Conservation (phyloP, 2,888 invertebrate genomes). For the Augochlorella aurata region DNA sequence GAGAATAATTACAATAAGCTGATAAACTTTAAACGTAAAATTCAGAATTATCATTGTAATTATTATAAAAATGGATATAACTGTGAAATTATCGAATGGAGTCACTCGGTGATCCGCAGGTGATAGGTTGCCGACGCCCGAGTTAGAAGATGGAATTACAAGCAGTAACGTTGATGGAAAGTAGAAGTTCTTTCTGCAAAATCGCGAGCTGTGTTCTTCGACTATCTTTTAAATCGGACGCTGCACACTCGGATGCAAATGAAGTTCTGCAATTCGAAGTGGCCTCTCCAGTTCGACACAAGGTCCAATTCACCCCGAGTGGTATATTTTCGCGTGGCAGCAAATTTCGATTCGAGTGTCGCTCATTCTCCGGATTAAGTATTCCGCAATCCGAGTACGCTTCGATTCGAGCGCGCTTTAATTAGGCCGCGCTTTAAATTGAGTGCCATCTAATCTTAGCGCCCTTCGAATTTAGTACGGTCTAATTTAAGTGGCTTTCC, state of each 20-base stretch:
- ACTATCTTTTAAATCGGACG: neutral
- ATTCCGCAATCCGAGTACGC: neutral
- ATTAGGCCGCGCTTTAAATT: neutral
- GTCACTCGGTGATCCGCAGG: too few relatives aligned
- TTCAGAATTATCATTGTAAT: too few relatives aligned
- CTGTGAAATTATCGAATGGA: too few relatives aligned
- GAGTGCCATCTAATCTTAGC: conserved; percentile 3
- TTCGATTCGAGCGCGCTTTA: neutral
- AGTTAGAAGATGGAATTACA: too few relatives aligned
- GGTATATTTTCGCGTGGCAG: neutral
- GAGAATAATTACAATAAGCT: too few relatives aligned
- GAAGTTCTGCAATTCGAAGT: too few relatives aligned
- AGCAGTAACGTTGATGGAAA: neutral
- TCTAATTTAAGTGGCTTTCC: conserved; percentile 10
- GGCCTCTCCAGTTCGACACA: neutral
- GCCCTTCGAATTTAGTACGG: neutral
- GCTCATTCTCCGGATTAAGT: neutral
- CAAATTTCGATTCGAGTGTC: conserved; percentile 4
- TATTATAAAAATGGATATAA: too few relatives aligned
- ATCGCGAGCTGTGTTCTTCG: neutral
- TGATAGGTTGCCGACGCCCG: too few relatives aligned
- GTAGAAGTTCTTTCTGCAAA: neutral
- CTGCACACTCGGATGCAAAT: neutral
- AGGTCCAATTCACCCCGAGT: neutral
- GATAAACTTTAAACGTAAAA: too few relatives aligned